Percentiles rank a stretch among this genome's conserved stretches.
These are phyloP conservation scores for Andrena bucephala DNA, from an alignment of 2,888 invertebrate genomes.

Conservation along the genomic window DNA sequence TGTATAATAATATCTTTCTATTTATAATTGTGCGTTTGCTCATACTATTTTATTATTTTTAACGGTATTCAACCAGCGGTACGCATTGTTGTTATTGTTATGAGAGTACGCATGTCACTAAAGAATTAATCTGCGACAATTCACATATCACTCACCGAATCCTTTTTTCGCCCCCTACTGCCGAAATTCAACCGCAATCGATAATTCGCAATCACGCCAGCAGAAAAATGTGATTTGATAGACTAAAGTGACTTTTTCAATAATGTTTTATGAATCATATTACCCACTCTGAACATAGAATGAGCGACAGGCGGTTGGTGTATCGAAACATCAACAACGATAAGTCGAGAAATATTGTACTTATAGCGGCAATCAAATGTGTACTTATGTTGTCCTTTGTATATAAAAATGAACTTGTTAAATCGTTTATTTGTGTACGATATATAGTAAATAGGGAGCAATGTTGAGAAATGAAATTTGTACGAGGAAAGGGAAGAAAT, in stretches of 20 bases:
- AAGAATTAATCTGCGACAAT: neutral
- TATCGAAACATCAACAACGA: neutral
- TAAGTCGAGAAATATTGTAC: slow-evolving; percentile 29
- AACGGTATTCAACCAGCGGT: slow-evolving; percentile 41
- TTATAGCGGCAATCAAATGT: slow-evolving; percentile 35
- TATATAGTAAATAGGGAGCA: neutral
- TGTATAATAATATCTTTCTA: slow-evolving; percentile 70
- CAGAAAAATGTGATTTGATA: slow-evolving; percentile 19
- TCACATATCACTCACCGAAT: neutral
- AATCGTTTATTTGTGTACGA: slow-evolving; percentile 9
- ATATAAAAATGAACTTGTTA: neutral
- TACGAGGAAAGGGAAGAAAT: slow-evolving; percentile 28
- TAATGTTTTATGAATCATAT: neutral
- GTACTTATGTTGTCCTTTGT: neutral
- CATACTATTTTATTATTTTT: slow-evolving; percentile 63
- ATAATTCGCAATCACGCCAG: neutral
- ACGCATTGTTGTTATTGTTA: slow-evolving; percentile 44
- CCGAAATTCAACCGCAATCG: neutral
- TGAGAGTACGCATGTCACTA: neutral
- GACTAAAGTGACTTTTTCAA: neutral
- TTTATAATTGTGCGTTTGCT: slow-evolving; percentile 72
- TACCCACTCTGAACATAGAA: neutral
- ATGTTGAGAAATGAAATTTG: neutral
- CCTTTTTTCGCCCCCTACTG: neutral
- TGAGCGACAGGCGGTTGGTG: slow-evolving; percentile 3